Percentiles rank a stretch among this genome's conserved stretches.
These are phyloP conservation scores for Mola mola DNA, from an alignment of 2,113 vertebrate genomes.

Conservation along the genomic window DNA sequence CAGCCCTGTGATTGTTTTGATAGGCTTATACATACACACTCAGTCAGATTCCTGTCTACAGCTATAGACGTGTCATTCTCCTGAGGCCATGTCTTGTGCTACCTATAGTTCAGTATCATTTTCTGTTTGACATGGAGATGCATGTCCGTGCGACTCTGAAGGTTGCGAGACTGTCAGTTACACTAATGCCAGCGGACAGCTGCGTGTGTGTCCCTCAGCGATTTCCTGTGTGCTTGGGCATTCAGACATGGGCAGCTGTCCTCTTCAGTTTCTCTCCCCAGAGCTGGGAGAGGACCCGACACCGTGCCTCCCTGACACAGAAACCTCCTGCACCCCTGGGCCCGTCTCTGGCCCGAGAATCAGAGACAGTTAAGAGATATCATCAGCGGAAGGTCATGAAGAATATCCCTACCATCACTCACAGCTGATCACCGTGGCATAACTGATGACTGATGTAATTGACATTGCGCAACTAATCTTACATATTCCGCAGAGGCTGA, in stretches of 20 bases:
- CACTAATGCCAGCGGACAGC: constrained; percentile 73
- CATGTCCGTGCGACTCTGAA: constrained; percentile 52
- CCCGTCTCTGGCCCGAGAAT: constrained; percentile 20
- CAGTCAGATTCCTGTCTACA: background rate
- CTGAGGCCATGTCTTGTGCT: constrained; percentile 13
- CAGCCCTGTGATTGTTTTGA: background rate
- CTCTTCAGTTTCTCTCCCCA: constrained; percentile 64
- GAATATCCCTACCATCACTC: constrained; percentile 51
- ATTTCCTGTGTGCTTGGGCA: constrained; percentile 66
- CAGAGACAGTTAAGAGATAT: constrained; percentile 30
- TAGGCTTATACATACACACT: background rate
- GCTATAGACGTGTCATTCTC: background rate
- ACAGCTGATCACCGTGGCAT: constrained; percentile 60
- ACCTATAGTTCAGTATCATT: constrained; percentile 52
- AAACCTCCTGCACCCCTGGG: constrained; percentile 35
- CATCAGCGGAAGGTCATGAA: constrained; percentile 55
- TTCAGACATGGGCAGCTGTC: constrained; percentile 77
- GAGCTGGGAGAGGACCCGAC: constrained; percentile 67
- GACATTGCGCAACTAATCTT: constrained; percentile 77
- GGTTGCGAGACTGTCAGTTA: constrained; percentile 70
- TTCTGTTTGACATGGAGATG: constrained; percentile 46
- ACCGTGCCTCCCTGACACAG: constrained; percentile 58
- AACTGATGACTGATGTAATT: constrained; percentile 75
- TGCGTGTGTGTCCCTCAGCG: constrained; percentile 68
- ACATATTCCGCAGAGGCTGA: constrained; percentile 63